Conservation (phyloP, 2,113 vertebrate genomes). For the Mastomys natalensis region DNA sequence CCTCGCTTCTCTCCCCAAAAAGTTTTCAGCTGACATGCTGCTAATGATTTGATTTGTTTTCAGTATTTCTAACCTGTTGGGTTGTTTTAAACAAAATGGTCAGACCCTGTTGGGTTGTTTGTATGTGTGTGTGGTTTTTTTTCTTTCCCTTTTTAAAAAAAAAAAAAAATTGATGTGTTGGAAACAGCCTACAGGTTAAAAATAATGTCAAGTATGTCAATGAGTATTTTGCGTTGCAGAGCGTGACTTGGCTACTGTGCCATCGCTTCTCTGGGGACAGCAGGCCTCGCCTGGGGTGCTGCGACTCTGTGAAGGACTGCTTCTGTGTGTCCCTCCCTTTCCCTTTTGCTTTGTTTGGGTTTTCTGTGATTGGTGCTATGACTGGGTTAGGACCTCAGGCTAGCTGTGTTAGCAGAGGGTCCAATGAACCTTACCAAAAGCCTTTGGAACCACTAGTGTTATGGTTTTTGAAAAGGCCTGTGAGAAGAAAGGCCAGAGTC, state of each 20-base stretch:
- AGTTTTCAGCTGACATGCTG: constrained; percentile 81
- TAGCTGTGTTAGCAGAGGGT: constrained; percentile 94
- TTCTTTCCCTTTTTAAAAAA: not conserved
- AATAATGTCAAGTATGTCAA: constrained; percentile 84
- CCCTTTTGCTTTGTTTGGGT: constrained; percentile 85
- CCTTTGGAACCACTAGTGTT: constrained; percentile 84
- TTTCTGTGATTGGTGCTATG: constrained; percentile 89
- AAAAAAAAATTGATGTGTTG: constrained; percentile 4
- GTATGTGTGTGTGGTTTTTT: not conserved
- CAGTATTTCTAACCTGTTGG: constrained; percentile 90
- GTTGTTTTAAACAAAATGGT: constrained; percentile 64
- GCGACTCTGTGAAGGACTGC: constrained; percentile 79
- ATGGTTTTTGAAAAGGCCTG: constrained; percentile 85
- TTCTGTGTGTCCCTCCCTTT: constrained; percentile 54
- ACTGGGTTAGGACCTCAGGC: constrained; percentile 96
- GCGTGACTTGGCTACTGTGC: constrained; percentile 74
- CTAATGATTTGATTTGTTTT: constrained; percentile 86
- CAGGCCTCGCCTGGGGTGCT: constrained; percentile 77
- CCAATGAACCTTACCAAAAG: constrained; percentile 80
- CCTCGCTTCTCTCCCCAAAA: constrained; percentile 81
- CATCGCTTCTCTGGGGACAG: constrained; percentile 81
- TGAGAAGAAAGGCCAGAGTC: constrained; percentile 88
- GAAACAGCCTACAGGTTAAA: constrained; percentile 88
- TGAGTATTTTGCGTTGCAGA: constrained; percentile 83
- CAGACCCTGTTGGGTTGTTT: not conserved